These are phyloP conservation scores for Dryobates pubescens DNA, from an alignment of 2,797 vertebrate genomes.

Conservation along the genomic window DNA sequence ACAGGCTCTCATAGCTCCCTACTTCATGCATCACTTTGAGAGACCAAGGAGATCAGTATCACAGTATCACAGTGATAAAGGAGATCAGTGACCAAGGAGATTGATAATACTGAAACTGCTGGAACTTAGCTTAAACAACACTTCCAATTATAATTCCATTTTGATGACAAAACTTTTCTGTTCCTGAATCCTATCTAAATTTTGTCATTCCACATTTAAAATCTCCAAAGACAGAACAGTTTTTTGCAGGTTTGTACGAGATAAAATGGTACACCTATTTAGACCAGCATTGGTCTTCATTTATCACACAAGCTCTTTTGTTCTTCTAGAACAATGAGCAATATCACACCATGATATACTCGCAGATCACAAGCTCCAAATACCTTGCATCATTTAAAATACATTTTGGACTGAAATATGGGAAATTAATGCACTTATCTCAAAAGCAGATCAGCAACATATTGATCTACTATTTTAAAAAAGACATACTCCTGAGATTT, in stretches of 20 bases:
- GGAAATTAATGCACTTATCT: constrained; percentile 35
- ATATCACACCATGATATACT: not conserved
- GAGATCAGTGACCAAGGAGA: not conserved
- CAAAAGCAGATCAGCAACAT: not conserved
- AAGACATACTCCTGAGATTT: not conserved
- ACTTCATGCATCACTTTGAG: not conserved
- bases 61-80: too few species aligned
- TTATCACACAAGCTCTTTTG: not conserved
- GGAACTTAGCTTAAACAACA: not conserved
- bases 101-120: not conserved
- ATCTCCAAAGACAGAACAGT: not conserved
- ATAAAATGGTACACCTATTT: not conserved
- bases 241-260: not conserved
- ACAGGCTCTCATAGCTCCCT: not conserved
- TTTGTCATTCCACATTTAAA: not conserved
- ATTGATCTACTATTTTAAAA: not conserved
- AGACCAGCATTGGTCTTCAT: not conserved
- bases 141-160: not conserved
- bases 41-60: too few species aligned
- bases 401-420: not conserved
- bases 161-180: not conserved
- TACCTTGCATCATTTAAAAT: not conserved
- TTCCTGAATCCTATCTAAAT: not conserved
- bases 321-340: not conserved
- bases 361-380: not conserved